Evolutionary conservation across 2,113 vertebrate genomes (phyloP), one percentile per base, ranked within the genome.

Genomic region (Motacilla tschutschensis): DNA sequence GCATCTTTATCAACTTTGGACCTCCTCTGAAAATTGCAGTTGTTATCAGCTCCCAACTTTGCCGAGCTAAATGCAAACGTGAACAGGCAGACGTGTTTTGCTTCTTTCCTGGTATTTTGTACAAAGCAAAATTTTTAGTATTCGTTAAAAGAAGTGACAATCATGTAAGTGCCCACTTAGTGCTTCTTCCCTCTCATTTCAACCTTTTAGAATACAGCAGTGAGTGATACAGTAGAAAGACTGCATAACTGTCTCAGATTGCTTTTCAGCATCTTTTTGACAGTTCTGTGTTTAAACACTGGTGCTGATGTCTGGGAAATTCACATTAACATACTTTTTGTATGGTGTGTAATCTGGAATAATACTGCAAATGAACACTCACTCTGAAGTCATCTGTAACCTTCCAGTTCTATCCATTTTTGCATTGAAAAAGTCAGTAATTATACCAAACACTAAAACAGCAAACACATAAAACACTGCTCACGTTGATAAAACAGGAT

Each of bases 231-330:
- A 83, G 81, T 80, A 79, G 85, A 93, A 95, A 91, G 94, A 50
- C 70, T 22, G 82, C 72, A 2, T 80, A 94, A 95, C 53, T 70
- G 83, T 91, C 95, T 94, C 93, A 91, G 95, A 96, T 90, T 93
- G 95, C 95, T 82, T 95, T 95, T 93, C 73, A 96, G 91, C 63
- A 73, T 92, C 46, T 92, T 94, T 90, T 85, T 95, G 95, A 95
- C 96, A 95, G 92, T 90, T 94, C 92, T 83, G 92, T 96, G 92
- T 95, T 95, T 95, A 93, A 96, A 95, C 92, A 93, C 87, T 89
- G 72, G 63, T 65, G 86, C 72, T 72, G 83, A 47, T 69, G 93
- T 94, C 96, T 95, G 89, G 79, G 82, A 96, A 95, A 92, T 25
- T 78, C 86, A 54, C 88, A 74, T 77, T 82, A 95, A 90, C 94